Conservation (phyloP, 2,113 vertebrate genomes). For the Fregata magnificens region DNA sequence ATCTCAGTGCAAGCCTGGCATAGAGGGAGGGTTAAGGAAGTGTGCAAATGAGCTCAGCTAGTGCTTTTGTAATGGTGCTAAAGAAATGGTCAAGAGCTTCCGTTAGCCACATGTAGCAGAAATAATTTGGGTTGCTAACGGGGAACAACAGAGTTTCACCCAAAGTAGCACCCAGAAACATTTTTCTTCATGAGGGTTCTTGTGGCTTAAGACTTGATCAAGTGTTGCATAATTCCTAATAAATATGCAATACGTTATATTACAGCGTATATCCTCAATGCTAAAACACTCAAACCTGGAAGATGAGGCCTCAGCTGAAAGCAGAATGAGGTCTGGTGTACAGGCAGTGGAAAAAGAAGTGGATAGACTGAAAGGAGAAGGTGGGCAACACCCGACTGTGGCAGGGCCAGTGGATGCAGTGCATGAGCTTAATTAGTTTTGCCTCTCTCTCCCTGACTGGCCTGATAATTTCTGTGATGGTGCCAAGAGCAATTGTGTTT, state of each 20-base stretch:
- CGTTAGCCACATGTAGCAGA: background rate
- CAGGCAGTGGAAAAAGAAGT: background rate
- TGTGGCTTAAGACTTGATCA: background rate
- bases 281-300: background rate
- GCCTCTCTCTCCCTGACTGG: background rate
- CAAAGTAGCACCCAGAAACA: background rate
- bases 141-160: background rate
- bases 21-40: background rate
- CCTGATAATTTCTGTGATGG: background rate
- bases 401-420: background rate
- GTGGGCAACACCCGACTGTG: background rate
- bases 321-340: background rate
- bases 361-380: background rate
- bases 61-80: background rate
- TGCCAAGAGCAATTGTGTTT: background rate
- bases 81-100: constrained; percentile 4
- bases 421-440: background rate
- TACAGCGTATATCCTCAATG: background rate
- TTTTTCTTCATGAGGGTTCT: background rate
- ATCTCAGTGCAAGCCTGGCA: background rate
- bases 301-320: background rate
- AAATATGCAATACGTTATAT: background rate
- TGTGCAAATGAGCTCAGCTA: background rate
- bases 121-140: background rate
- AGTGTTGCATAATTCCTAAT: background rate